Evolutionary conservation across 2,888 invertebrate genomes (phyloP).

Genomic region (Thymelicus acteon): DNA sequence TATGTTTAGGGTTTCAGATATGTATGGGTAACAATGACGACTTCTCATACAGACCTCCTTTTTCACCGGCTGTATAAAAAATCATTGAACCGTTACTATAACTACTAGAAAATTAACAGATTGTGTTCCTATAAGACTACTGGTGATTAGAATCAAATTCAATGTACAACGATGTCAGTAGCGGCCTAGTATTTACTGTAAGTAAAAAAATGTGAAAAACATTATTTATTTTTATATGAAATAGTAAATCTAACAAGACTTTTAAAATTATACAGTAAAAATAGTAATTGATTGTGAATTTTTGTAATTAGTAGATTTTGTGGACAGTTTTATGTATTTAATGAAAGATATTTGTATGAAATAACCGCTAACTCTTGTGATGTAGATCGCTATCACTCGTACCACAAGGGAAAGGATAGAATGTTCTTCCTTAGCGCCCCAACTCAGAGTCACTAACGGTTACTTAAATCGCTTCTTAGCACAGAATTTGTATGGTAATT

Average conservation of each 20-base stretch:
- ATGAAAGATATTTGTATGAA: conserved; percentile 12
- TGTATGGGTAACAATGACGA: background rate
- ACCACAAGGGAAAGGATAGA: conserved; percentile 2
- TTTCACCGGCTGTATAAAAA: no score
- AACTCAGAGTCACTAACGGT: no score
- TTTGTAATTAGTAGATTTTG: conserved; percentile 26
- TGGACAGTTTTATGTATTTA: conserved; percentile 12
- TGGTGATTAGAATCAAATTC: conserved; percentile 29
- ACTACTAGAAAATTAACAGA: conserved; percentile 5
- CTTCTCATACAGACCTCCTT: background rate
- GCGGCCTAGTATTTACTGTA: conserved; percentile 28
- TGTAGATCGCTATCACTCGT: conserved; percentile 19
- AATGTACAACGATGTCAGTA: conserved; percentile 30
- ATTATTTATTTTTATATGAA: conserved; percentile 17
- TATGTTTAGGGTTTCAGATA: no score
- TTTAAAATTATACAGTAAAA: conserved; percentile 25
- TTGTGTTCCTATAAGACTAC: conserved; percentile 33
- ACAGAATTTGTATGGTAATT: no score
- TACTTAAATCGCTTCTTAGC: no score
- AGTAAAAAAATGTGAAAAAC: conserved; percentile 11
- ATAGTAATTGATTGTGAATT: conserved; percentile 13
- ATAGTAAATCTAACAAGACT: conserved; percentile 16
- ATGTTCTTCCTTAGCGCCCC: conserved; percentile 13
- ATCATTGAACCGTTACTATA: background rate
- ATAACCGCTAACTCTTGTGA: conserved; percentile 13